Evolutionary conservation across 2,797 vertebrate genomes (phyloP), one percentile per base, ranked within the genome.

Genomic region (Aselliscus stoliczkanus): DNA sequence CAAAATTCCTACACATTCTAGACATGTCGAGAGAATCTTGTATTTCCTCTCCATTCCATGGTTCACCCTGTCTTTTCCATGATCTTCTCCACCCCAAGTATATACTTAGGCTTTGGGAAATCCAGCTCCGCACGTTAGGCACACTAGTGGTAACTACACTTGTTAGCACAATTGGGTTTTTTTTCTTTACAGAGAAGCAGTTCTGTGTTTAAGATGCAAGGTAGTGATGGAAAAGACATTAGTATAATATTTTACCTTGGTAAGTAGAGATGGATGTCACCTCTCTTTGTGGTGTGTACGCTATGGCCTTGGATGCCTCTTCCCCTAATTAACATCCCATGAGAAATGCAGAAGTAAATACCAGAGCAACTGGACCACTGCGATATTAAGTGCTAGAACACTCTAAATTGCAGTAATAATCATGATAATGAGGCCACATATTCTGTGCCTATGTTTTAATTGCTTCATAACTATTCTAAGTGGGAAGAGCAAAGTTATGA

Each of bases 391-490:
- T 86, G 56, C 75, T 62, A 73, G 88, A 95, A 95, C n/a, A 90
- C 94, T 97, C 88, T 94, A 96, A 96, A 96, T 96, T 90, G 85
- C 58, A 73, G 85, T 93, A 95, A 88, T 96, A 73, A 84, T 96
- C 77, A 70, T 94, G 67, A 93, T 94, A 97, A 93, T 92, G 91
- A 95, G 80, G 60, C 80, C 44, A 69, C 91, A 88, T 86, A 96
- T 80, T 95, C 82, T 72, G 4, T 85, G 54, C 56, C 69, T 96
- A 12, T 96, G 87, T 96, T 95, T 97, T 95, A 97, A 96, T 97
- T 96, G 82, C 88, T 96, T 95, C 84, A 88, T 93, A 95, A 83
- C 79, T 90, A 79, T 83, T 96, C 93, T 94, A 64, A 94, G 52
- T 83, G 93, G 54, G 39, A 83, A 96, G 72, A 25, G 50, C 52